Percentiles rank a stretch among this genome's conserved stretches.
Evolutionary conservation across 2,113 vertebrate species (phyloP).

Genomic region (Saccopteryx leptura): DNA sequence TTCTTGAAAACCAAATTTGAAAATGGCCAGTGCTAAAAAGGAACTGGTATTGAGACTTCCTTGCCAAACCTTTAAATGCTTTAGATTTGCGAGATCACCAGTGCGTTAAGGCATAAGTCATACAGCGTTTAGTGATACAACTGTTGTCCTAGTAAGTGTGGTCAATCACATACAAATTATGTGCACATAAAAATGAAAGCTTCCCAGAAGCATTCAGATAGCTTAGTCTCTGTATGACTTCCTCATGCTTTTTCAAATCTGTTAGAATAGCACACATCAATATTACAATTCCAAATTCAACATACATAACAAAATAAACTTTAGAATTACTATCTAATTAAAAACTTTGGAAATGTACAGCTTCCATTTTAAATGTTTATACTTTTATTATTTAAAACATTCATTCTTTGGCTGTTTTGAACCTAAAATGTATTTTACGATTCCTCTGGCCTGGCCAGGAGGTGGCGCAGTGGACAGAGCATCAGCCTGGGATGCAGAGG

Average conservation of each 20-base stretch:
- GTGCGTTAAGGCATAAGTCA: not conserved
- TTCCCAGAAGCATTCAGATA: constrained; percentile 14
- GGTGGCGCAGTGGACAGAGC: no score
- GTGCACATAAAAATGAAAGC: constrained; percentile 5
- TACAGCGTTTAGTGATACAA: not conserved
- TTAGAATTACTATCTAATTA: not conserved
- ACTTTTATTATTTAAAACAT: constrained; percentile 50
- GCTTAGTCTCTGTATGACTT: constrained; percentile 13
- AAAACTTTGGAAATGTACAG: constrained; percentile 10
- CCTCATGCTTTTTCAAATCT: not conserved
- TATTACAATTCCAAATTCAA: constrained; percentile 42
- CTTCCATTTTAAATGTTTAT: constrained; percentile 14
- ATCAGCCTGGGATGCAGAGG: no score
- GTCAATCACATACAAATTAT: constrained; percentile 37
- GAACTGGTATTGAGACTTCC: constrained; percentile 7
- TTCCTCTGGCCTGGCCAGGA: not conserved
- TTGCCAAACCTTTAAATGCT: constrained; percentile 2
- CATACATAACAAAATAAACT: not conserved
- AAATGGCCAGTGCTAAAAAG: constrained; percentile 65
- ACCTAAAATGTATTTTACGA: constrained; percentile 60
- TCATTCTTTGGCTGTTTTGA: constrained; percentile 5
- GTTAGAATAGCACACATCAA: constrained; percentile 36
- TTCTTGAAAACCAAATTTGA: constrained; percentile 63
- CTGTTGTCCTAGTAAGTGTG: not conserved
- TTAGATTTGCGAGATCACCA: not conserved